Evolutionary conservation across 1,140 invertebrate species (phyloP), one percentile per base, ranked within the genome.

Genomic region (Drosophila nikananu): DNA sequence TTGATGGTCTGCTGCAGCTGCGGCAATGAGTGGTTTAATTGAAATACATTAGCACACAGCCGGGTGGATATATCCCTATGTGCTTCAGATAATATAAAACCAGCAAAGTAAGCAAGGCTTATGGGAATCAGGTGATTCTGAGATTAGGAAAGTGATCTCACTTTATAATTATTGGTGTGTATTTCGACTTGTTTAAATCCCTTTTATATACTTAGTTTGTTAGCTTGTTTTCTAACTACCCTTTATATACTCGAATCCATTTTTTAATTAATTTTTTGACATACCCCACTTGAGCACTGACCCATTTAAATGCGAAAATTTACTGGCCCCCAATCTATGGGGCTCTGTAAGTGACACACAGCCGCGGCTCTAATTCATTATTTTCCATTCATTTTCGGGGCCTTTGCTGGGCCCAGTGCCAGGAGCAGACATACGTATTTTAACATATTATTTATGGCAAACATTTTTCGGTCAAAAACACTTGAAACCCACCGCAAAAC

Each of bases 401-500:
- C 54, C 54, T 58, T 73, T 44, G 48, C 35, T 57, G 52, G 55
- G 49, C 35, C 27, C 51, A 70, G 23, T 78, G 82, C 68, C 82
- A 84, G 51, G 44, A 51, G 66, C 75, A 71, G 55, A 58, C 77
- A 68, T 46, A 63, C 60, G 68, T 81, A 86, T 81, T 86, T 86
- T 74, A 81, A 74, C 82, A 86, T 81, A 71, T 78, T 86, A 86
- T 86, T 86, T 86, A 86, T 86, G 82, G 61, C 48, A 71, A 61
- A 79, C 55, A 77, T 48, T 66, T 81, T 77, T 62, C 42, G 63
- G 42, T 59, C 21, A 73, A 73, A 67, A 81, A 49, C 79, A 58
- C 64, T 81, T 62, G 44, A 72, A 71, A 35, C 49, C 37, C 15
- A 74, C 67, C 70, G 52, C 37, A 77, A 72, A 39, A 30, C 25